Base-by-base conservation (phyloP, 2,888 invertebrate genomes). In the Schizotus pectinicornis region DNA sequence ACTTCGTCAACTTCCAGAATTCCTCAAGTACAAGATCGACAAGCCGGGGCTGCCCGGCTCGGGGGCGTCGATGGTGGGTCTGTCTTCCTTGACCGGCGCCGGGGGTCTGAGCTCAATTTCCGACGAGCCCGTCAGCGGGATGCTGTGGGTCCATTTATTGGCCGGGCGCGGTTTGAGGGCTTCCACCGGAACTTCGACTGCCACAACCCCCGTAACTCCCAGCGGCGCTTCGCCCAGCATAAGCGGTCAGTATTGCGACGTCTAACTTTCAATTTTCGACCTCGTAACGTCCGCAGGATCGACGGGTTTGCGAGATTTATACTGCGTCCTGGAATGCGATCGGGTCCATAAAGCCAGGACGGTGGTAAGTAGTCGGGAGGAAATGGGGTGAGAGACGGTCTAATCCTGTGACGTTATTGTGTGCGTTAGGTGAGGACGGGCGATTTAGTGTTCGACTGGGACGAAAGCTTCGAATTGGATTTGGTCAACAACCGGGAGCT, bases 401-500 rank as follows among this genome's bases (percentile, higher is more conserved):
- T 37, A 54, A 46, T 37, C 33, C 35, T 12, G 31, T 35, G 36
- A 30, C 31, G 33, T 51, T 56, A 48, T 49, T 31, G 22, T 22
- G 22, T 32, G 14, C 50, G 53, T 53, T 39, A 85, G 85, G 86
- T 98, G 31, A 87, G 97, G 53, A 96, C 95, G 1, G 96, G 96
- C 2, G 97, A 97, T 78, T 86, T 97, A 42, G 94, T 95, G 77
- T 98, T 98, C 79, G 97, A 98, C 80, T 99, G 99, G 99, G 97
- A 98, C 77, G 99, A 99, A 79, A 95, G 95, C 9, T 99, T 99
- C 77, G 98, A 99, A 77, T 83, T 99, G 72, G 98, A 99, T 77
- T 83, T 98, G 61, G 95, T 97, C 38, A 92, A 94, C 74, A 96
- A 96, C 75, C 88, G 93, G 70, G 95, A 98, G 79, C 83, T 98